Evolutionary conservation across 2,113 vertebrate species (phyloP), one percentile per base, ranked within the genome.

Genomic region (Crypturellus undulatus): DNA sequence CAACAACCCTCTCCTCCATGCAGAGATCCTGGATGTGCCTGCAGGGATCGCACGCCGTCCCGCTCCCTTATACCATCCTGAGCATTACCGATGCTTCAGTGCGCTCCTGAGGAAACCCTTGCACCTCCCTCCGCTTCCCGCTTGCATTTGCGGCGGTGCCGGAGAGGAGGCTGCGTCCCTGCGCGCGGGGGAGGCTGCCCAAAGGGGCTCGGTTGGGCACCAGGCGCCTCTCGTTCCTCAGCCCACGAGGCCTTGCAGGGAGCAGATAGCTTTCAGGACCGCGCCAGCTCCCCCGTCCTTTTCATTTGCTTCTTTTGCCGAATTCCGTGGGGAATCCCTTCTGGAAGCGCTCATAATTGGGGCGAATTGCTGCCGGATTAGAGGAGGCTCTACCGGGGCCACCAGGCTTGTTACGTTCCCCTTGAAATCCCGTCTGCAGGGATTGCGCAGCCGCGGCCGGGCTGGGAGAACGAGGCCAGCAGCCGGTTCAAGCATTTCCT

Each of bases 1-100:
- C 64, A 34, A 42, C 84, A 89, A 89, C 90, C 96, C 84, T 22
- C 0, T 89, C 92, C 56, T 69, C 6, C 0, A 83, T 83, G 32
- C 80, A 94, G 65, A 58, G 92, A 71, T 96, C 90, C 82, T 80
- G 68, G 64, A 56, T 36, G 76, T 88, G 87, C 92, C 78, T 1
- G 30, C 89, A 45, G 68, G 20, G 79, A 94, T 82, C 94, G 97
- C 62, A 87, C 94, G 78, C 88, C 78, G 43, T 76, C 81, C 62
- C 95, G 59, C 94, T 94, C 95, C 93, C 89, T 67, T 92, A 71
- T 34, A 34, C 87, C 84, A 71, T 54, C 42, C 80, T 76, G 56
- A 93, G 77, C 26, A 8, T 79, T 86, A 79, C 63, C 81, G 58
- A 26, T 86, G 52, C 77, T 82, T 93, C 77, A 79, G 45, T 67